Evolutionary conservation across 2,113 vertebrate genomes (phyloP), one percentile per base, ranked within the genome.

Genomic region (Oophaga pumilio): DNA sequence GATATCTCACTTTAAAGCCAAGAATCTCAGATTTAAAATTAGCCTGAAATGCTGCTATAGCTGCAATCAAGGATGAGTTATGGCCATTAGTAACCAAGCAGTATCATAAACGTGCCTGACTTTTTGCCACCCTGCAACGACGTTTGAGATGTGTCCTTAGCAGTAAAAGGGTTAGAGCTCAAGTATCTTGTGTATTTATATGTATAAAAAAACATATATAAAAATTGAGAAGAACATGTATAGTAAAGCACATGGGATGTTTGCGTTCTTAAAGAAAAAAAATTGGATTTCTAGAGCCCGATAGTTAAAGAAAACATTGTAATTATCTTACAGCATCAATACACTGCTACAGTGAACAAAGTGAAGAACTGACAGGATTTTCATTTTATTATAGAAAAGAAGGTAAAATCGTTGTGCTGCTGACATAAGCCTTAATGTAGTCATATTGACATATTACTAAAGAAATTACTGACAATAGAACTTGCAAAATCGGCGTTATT

Each of bases 401-500:
- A 76, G 82, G 62, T 68, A 71, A 84, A 93, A 78, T 88, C 91
- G 90, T 92, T 83, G 82, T 93, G 81, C 88, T 92, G 91, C 92
- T 92, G 89, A 92, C 91, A 91, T 87, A 71, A 90, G 71, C 90
- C 91, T 92, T 90, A 92, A 93, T 87, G 91, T 87, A 90, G 71
- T 82, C 82, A 87, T 59, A 90, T 13, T 91, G 91, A 90, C 89
- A 89, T 79, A 86, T 88, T 90, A 89, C 91, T 91, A 88, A 91
- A 91, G 52, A 86, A 93, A 92, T 92, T 90, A 91, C 28, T 89
- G 64, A 87, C 68, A 89, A 52, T 85, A 73, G 87, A n/a, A 82
- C 71, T 90, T 90, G 88, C 87, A 83, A 91, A 92, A 92, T 93
- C 87, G 89, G 89, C 90, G 92, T 92, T 89, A 91, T 84, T 91